phyloP scores from a whole-genome alignment of 1,140 invertebrate genomes.

The Melanaphis sacchari region DNA sequence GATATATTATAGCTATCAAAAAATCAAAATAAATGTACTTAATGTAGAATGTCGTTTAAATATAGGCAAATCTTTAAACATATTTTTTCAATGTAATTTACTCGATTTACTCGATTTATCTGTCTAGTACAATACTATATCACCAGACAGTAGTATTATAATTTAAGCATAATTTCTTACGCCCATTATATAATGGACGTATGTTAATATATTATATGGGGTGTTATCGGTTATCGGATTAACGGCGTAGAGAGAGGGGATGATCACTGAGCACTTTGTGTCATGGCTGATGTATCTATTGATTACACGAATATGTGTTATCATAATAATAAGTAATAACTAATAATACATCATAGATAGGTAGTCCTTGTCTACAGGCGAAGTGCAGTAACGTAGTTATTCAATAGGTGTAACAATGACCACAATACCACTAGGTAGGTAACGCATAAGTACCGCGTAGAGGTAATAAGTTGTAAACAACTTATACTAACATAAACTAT shows the following conservation, averaged over 20 bases:
- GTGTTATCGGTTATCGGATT: background rate
- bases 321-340: background rate
- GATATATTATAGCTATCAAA: too few species aligned
- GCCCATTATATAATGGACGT: background rate
- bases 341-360: background rate
- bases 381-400: background rate
- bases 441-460: too few species aligned
- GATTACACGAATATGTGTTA: fast-evolving
- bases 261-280: background rate
- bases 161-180: background rate
- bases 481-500: background rate
- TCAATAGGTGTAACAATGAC: background rate
- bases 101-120: too few species aligned
- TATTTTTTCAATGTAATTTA: too few species aligned
- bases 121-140: too few species aligned
- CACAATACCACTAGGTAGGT: background rate
- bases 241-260: fast-evolving
- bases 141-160: too few species aligned
- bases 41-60: too few species aligned
- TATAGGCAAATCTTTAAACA: too few species aligned
- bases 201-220: too few species aligned
- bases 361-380: too few species aligned
- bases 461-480: background rate
- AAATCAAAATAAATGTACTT: too few species aligned
- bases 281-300: background rate